Conservation (phyloP, 2,113 vertebrate genomes). For the Lophotis ruficrista region DNA sequence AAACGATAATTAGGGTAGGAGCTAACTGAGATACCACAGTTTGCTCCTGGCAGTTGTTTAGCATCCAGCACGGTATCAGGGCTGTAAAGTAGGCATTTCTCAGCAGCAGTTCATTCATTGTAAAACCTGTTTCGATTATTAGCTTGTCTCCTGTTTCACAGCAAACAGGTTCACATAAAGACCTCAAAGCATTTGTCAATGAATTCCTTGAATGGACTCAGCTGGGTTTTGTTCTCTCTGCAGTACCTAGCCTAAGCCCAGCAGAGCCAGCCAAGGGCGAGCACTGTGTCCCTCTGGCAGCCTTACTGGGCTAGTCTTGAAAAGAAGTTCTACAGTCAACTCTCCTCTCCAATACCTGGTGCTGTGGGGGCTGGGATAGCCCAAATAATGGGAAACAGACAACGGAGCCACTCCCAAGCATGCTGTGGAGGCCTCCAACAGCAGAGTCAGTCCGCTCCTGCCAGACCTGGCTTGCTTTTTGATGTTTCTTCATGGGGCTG, state of each 20-base stretch:
- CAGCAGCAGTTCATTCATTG: conserved; percentile 40
- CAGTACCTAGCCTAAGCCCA: not conserved
- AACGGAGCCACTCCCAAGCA: not conserved
- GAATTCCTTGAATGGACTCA: not conserved
- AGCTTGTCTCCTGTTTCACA: conserved; percentile 25
- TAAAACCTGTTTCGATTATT: conserved; percentile 28
- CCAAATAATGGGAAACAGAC: not conserved
- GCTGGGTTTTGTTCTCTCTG: not conserved
- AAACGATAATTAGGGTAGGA: conserved; percentile 53
- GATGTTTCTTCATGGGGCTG: not conserved
- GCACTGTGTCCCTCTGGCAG: not conserved
- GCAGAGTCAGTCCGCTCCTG: not conserved
- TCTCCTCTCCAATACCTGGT: not conserved
- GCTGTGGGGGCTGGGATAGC: not conserved
- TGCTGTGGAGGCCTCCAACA: not conserved
- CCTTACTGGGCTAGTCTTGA: not conserved
- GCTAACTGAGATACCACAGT: conserved; percentile 35
- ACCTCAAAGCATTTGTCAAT: conserved; percentile 3
- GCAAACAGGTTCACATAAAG: not conserved
- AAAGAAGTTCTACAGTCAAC: not conserved
- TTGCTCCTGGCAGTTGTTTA: conserved; percentile 55
- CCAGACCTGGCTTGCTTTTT: not conserved
- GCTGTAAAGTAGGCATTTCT: conserved; percentile 31
- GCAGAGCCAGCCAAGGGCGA: not conserved
- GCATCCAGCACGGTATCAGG: not conserved